Percentiles rank a stretch among this genome's conserved stretches.
Evolutionary conservation across 2,113 vertebrate species (phyloP).

Genomic region (Cheirogaleus medius): DNA sequence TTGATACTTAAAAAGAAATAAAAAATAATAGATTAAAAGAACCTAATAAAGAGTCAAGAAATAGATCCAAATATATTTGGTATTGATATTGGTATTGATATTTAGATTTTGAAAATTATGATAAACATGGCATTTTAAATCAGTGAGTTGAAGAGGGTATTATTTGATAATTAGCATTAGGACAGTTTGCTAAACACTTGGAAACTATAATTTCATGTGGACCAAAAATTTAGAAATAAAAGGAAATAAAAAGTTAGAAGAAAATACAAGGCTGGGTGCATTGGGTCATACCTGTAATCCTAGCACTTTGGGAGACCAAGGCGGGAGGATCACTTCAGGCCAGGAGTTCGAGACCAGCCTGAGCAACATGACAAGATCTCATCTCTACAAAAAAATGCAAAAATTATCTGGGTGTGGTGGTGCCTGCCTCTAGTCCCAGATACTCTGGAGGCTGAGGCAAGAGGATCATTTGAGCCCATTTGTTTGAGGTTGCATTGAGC

Average conservation of each 20-base stretch:
- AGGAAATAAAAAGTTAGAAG: background rate
- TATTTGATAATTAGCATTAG: background rate
- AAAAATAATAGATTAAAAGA: background rate
- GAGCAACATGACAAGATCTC: too few species aligned
- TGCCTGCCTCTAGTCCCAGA: too few species aligned
- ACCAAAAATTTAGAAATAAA: background rate
- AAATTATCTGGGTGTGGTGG: too few species aligned
- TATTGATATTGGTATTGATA: too few species aligned
- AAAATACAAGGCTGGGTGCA: background rate
- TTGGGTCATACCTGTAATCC: too few species aligned
- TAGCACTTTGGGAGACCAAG: too few species aligned
- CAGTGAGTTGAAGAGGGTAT: background rate
- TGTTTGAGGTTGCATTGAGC: too few species aligned
- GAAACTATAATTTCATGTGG: background rate
- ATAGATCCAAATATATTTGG: background rate
- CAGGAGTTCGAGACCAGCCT: too few species aligned
- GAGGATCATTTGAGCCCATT: too few species aligned
- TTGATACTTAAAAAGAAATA: background rate
- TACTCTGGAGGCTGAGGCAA: too few species aligned
- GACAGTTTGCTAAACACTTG: background rate
- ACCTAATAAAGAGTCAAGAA: background rate
- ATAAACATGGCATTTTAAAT: background rate
- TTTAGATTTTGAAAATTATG: background rate
- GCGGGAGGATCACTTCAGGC: too few species aligned
- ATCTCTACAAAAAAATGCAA: too few species aligned